Evolutionary conservation across 2,797 vertebrate species (phyloP).

Genomic region (Erpetoichthys calabaricus): DNA sequence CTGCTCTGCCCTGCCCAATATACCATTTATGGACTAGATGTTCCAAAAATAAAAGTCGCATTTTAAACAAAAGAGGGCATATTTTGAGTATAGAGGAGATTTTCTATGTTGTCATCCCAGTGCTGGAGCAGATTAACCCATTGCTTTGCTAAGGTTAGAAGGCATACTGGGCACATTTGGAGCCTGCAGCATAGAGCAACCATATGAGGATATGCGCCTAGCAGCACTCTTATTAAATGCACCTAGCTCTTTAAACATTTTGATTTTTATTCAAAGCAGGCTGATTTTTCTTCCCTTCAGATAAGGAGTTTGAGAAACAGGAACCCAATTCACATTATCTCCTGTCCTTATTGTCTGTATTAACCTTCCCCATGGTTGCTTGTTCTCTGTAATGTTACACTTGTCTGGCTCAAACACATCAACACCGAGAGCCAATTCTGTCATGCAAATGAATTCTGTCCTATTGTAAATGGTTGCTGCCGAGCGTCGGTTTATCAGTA

Average conservation of each 20-base stretch:
- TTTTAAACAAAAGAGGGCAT: no score
- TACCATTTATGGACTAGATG: no score
- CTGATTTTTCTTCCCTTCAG: constrained; percentile 50
- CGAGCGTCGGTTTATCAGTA: constrained; percentile 49
- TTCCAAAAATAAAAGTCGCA: no score
- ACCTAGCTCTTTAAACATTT: constrained; percentile 36
- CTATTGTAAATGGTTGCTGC: constrained; percentile 61
- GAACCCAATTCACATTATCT: constrained; percentile 70
- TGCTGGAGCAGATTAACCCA: no score
- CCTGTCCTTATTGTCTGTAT: constrained; percentile 73
- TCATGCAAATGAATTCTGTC: constrained; percentile 83
- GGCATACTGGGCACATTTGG: no score
- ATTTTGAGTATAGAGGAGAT: no score
- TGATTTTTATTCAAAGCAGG: constrained; percentile 50
- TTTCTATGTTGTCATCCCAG: no score
- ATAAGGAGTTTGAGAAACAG: constrained; percentile 76
- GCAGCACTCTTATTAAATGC: constrained; percentile 14
- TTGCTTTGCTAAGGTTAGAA: no score
- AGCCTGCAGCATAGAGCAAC: constrained; percentile 4
- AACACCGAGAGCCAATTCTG: constrained; percentile 76
- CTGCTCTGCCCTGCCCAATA: no score
- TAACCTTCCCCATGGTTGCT: constrained; percentile 88
- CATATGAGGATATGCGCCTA: constrained; percentile 17
- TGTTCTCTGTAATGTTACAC: constrained; percentile 85
- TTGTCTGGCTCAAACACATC: constrained; percentile 83